These are phyloP conservation scores for Leptinotarsa texana DNA, from an alignment of 1,140 invertebrate genomes.

Conservation along the genomic window DNA sequence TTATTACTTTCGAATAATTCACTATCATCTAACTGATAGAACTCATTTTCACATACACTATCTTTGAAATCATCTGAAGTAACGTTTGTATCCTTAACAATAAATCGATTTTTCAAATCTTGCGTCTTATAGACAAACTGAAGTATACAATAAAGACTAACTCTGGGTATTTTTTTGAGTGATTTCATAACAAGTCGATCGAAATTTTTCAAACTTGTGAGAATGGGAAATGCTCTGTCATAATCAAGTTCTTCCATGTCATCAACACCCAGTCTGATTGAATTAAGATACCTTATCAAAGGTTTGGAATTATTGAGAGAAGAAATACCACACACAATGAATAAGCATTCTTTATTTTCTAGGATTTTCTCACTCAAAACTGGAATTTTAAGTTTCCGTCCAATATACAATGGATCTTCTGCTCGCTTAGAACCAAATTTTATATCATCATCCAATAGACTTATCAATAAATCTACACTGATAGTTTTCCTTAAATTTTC, in stretches of 20 bases:
- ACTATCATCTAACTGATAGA: not conserved
- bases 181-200: not conserved
- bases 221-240: not conserved
- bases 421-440: not conserved
- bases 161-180: not conserved
- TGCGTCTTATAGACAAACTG: not conserved
- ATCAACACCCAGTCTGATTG: not conserved
- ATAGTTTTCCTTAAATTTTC: not conserved
- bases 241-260: not conserved
- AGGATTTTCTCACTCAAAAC: not conserved
- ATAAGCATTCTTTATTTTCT: slow-evolving; percentile 8
- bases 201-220: not conserved
- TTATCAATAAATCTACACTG: not conserved
- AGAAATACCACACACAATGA: not conserved
- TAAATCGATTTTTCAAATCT: not conserved
- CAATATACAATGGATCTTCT: slow-evolving; percentile 5
- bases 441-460: not conserved
- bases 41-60: slow-evolving; percentile 5
- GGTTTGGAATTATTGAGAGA: not conserved
- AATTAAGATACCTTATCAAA: not conserved
- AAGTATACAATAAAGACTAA: not conserved
- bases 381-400: not conserved
- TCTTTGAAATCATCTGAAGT: not conserved
- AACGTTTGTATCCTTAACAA: slow-evolving; percentile 3
- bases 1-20: not conserved